A percentile compares a stretch with the other conserved stretches of the same genome.
phyloP scores from a whole-genome alignment of 2,113 vertebrate genomes.

The Pachypanchax playfairii region DNA sequence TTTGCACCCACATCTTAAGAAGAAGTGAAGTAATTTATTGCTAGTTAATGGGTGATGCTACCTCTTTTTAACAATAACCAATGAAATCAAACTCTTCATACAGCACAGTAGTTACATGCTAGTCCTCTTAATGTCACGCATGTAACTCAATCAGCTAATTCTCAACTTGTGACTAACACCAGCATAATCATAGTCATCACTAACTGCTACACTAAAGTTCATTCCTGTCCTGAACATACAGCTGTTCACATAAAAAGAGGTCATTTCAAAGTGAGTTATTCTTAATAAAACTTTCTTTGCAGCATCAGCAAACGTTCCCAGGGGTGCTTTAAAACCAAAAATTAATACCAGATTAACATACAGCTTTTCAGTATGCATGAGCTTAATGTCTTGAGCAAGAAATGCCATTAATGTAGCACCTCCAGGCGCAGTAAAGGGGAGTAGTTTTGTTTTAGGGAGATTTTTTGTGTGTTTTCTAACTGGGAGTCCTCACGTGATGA shows the following conservation, averaged over 20 bases:
- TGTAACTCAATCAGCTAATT: slow-evolving; percentile 66
- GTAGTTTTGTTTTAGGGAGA: slow-evolving; percentile 20
- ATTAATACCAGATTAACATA: slow-evolving; percentile 7
- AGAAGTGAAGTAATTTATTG: slow-evolving; percentile 51
- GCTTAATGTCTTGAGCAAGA: slow-evolving; percentile 31
- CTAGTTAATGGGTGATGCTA: slow-evolving; percentile 56
- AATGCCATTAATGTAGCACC: slow-evolving; percentile 31
- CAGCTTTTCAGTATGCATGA: slow-evolving; percentile 5
- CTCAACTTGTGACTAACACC: slow-evolving; percentile 52
- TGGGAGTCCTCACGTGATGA: slow-evolving; percentile 12
- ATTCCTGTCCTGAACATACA: slow-evolving; percentile 20
- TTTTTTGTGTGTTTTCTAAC: too few relatives aligned
- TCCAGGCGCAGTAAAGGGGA: slow-evolving; percentile 29
- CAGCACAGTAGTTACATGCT: slow-evolving; percentile 32
- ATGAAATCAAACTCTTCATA: slow-evolving; percentile 64
- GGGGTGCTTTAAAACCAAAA: background rate
- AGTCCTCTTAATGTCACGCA: slow-evolving; percentile 60
- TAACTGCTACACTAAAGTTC: slow-evolving; percentile 52
- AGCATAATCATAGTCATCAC: slow-evolving; percentile 60
- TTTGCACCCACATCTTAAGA: background rate
- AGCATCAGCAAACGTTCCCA: slow-evolving; percentile 3
- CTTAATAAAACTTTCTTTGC: background rate
- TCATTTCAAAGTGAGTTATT: slow-evolving; percentile 5
- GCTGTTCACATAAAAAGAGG: slow-evolving; percentile 49
- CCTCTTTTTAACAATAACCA: slow-evolving; percentile 52